Base-by-base conservation (phyloP, 2,888 invertebrate genomes). In the Therioaphis trifolii region DNA sequence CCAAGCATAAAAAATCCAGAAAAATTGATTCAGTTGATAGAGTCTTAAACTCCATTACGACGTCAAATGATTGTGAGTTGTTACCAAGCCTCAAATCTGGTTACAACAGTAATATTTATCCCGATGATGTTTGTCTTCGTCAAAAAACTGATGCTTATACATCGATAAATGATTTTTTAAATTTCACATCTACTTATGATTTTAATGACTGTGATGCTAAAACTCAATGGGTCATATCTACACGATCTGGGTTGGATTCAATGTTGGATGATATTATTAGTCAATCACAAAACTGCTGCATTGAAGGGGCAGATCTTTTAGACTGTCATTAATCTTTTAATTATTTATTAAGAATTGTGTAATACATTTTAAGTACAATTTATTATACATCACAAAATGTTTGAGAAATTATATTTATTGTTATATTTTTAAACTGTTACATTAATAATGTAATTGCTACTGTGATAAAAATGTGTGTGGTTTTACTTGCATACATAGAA, bases 211-310 rank as follows among this genome's bases (percentile, higher is more conserved):
- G 71, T 52, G 46, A 58, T 24, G 21, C 49, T 49, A 82, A 35
- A 49, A 63, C 58, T 18, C 29, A 72, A 66, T 82, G 74, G 82
- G 7, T 82, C 52, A 66, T 63, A 24, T 72, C 29, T 40, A 82
- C 74, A 2, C 63, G 82, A n/a, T 72, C 61, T 35, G 82, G 82
- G 9, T 82, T 82, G 14, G 55, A 82, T 35, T 82, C 74, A 1
- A 82, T 82, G 80, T 63, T 82, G 18, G 49, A 72, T 58, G 80
- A 82, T 35, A 72, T 82, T 63, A 82, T 82, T 12, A 35, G 35
- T 46, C 72, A 82, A 35, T 82, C 80, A 35, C 14, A 35, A 46
- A 82, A 82, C 72, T 49, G 46, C 24, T 82, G 72, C 14, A 46
- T 82, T 61, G 80, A 82, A 18, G 80, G 80, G 12, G 80, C 80